Percentiles rank a stretch among this genome's conserved stretches.
These are phyloP conservation scores for Myodes glareolus DNA, from an alignment of 2,113 vertebrate genomes.

Conservation along the genomic window DNA sequence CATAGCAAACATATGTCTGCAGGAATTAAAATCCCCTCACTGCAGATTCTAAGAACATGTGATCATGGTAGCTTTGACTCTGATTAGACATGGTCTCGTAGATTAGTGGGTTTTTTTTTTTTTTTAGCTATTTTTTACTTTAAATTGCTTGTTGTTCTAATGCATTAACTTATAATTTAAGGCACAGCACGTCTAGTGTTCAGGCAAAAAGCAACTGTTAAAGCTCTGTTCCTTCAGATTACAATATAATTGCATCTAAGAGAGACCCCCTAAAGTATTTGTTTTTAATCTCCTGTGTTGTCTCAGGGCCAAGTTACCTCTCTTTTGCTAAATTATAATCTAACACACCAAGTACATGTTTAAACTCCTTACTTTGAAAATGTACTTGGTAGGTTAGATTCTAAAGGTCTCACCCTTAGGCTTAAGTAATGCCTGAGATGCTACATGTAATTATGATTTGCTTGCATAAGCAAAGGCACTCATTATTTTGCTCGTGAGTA, in stretches of 20 bases:
- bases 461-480: not conserved
- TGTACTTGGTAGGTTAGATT: constrained; percentile 2
- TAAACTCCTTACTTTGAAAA: not conserved
- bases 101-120: not conserved
- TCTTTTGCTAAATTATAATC: constrained; percentile 19
- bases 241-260: not conserved
- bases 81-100: not conserved
- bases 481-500: constrained; percentile 46
- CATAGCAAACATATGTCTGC: constrained; percentile 16
- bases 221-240: constrained; percentile 19
- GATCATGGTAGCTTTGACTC: not conserved
- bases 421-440: not conserved
- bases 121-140: not conserved
- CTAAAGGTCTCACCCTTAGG: not conserved
- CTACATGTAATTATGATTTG: constrained; percentile 8
- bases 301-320: not conserved
- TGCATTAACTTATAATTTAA: constrained; percentile 8
- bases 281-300: constrained; percentile 23
- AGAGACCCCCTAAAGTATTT: not conserved
- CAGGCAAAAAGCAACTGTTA: not conserved
- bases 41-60: not conserved
- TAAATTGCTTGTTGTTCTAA: not conserved
- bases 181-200: not conserved
- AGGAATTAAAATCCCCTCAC: not conserved
- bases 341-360: not conserved